Evolutionary conservation across 1,140 invertebrate genomes (phyloP).

Genomic region (Drosophila santomea): DNA sequence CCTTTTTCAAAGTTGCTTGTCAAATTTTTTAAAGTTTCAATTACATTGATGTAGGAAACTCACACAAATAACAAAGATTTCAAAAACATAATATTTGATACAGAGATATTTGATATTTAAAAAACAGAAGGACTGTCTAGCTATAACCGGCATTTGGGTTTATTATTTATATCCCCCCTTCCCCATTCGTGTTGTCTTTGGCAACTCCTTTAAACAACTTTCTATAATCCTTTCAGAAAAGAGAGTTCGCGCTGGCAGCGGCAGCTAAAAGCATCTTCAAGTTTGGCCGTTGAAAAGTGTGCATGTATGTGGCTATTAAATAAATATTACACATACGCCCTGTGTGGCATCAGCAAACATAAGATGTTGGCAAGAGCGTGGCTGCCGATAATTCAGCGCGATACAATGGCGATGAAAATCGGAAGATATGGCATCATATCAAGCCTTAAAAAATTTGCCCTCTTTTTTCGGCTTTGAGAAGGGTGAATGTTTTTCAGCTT

Average conservation of each 20-base stretch:
- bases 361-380: slow-evolving; percentile 37
- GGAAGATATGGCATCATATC: slow-evolving; percentile 58
- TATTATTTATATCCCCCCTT: slow-evolving; percentile 22
- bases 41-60: not conserved
- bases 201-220: slow-evolving; percentile 25
- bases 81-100: not conserved
- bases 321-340: slow-evolving; percentile 74
- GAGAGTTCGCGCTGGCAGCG: slow-evolving; percentile 17
- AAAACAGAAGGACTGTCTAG: not conserved
- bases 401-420: slow-evolving; percentile 69
- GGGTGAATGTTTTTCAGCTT: slow-evolving; percentile 9
- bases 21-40: not conserved
- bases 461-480: slow-evolving; percentile 3
- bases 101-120: not conserved
- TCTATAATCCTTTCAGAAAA: slow-evolving; percentile 34
- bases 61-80: not conserved
- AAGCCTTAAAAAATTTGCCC: slow-evolving; percentile 49
- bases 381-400: slow-evolving; percentile 36
- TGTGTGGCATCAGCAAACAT: slow-evolving; percentile 31
- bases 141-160: slow-evolving; percentile 2
- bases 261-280: slow-evolving; percentile 34
- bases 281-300: slow-evolving; percentile 27
- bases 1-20: not conserved
- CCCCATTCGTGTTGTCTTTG: slow-evolving; percentile 14
- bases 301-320: slow-evolving; percentile 44